Percentiles rank a stretch among this genome's conserved stretches.
Conservation (phyloP, 2,888 invertebrate species). For the Phania funesta region DNA sequence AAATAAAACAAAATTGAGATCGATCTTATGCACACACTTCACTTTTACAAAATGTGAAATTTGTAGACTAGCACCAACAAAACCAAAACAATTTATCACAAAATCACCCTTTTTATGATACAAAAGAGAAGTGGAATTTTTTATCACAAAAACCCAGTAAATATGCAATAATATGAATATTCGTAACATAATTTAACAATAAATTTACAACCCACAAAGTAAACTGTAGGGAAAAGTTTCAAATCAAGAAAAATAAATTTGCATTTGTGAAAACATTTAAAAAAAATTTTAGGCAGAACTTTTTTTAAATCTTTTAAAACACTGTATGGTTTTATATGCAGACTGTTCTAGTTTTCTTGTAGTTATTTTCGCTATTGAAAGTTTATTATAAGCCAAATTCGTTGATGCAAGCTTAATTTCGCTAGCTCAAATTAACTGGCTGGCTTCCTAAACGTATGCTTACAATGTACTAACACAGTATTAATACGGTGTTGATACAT, state of each 20-base stretch:
- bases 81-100: conserved; percentile 57
- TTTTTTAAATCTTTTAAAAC: too few relatives aligned
- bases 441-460: too few relatives aligned
- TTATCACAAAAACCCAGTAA: conserved; percentile 40
- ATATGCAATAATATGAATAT: conserved; percentile 8
- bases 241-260: conserved; percentile 3
- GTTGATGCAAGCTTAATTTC: too few relatives aligned
- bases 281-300: too few relatives aligned
- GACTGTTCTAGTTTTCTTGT: too few relatives aligned
- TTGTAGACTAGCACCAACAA: conserved; percentile 65
- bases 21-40: conserved; percentile 64
- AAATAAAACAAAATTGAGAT: conserved; percentile 48
- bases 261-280: not conserved
- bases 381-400: too few relatives aligned
- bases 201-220: conserved; percentile 11
- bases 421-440: not conserved
- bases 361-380: too few relatives aligned
- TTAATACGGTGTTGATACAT: too few relatives aligned
- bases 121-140: conserved; percentile 8
- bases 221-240: not conserved
- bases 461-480: too few relatives aligned
- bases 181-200: conserved; percentile 30
- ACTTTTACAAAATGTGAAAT: conserved; percentile 60
- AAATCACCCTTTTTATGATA: conserved; percentile 43
- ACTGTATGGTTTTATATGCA: too few relatives aligned